Evolutionary conservation across 2,113 vertebrate genomes (phyloP).

Genomic region (Vidua macroura): DNA sequence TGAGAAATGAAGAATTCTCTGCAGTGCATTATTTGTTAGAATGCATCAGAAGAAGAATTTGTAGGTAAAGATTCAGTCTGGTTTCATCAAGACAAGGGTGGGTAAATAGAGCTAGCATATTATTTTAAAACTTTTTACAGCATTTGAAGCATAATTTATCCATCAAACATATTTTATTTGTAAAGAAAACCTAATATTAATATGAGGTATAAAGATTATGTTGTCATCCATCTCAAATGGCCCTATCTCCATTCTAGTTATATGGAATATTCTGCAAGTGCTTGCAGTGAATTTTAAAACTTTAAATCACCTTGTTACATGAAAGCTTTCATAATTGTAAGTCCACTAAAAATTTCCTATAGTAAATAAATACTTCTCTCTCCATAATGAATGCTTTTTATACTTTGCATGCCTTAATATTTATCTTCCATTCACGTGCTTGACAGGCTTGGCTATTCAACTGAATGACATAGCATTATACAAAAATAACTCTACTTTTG

Average conservation of each 20-base stretch:
- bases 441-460: background rate
- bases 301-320: background rate
- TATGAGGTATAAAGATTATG: background rate
- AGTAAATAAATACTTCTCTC: background rate
- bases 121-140: background rate
- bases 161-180: background rate
- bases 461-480: background rate
- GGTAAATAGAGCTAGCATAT: background rate
- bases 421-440: background rate
- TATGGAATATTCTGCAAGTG: background rate
- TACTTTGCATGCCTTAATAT: background rate
- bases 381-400: background rate
- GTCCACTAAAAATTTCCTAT: background rate
- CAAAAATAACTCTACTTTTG: background rate
- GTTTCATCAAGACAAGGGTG: background rate
- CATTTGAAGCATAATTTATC: background rate
- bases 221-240: background rate
- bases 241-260: background rate
- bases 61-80: background rate
- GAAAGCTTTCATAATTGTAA: background rate
- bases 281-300: constrained; percentile 4
- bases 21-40: background rate
- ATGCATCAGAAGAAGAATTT: background rate
- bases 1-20: background rate
- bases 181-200: background rate